Base-by-base conservation (phyloP, 2,113 vertebrate species). In the Petaurus breviceps region DNA sequence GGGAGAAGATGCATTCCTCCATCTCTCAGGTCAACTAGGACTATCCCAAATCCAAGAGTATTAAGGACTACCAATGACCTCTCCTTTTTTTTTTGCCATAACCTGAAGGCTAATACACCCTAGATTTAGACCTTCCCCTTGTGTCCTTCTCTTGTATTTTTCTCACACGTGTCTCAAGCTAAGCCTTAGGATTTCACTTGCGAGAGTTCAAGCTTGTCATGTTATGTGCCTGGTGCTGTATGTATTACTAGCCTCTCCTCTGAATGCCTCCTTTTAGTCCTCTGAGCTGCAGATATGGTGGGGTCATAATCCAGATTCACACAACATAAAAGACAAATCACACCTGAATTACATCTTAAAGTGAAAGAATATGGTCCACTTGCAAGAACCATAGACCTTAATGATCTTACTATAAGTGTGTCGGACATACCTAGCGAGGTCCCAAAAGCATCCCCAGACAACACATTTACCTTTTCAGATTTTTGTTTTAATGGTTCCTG, bases 291-390 rank as follows among this genome's bases (percentile, higher is more conserved):
- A 92, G 23, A 89, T 2, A 89, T 8, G 61, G 0, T 12, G 93
- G 95, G 57, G 91, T 14, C 37, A 55, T 49, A 91, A 90, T 47
- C 90, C 92, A 95, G 95, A 46, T 24, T 52, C 1, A 57, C 93
- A 89, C 92, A 0, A 23, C 90, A n/a, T 51, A 92, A 94, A 96
- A 92, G 61, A 14, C 26, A 51, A 90, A 16, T 52, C 28, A 37
- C 3, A 61, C 12, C 37, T 37, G 92, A 90, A 91, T 90, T 52
- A 28, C 0, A 84, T 43, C 31, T 51, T 5, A 51, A 89, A 90
- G 61, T 68, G 22, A 92, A 3, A 89, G 5, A 7, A 0, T 51
- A 61, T 84, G 16, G 14, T 68, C 31, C 61, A 68, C 12, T 84
- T 61, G 1, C 19, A 3, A 92, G 22, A 47, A 2, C 50, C 68